These are phyloP conservation scores for Tinea semifulvella DNA, from an alignment of 2,888 invertebrate genomes.

Conservation along the genomic window DNA sequence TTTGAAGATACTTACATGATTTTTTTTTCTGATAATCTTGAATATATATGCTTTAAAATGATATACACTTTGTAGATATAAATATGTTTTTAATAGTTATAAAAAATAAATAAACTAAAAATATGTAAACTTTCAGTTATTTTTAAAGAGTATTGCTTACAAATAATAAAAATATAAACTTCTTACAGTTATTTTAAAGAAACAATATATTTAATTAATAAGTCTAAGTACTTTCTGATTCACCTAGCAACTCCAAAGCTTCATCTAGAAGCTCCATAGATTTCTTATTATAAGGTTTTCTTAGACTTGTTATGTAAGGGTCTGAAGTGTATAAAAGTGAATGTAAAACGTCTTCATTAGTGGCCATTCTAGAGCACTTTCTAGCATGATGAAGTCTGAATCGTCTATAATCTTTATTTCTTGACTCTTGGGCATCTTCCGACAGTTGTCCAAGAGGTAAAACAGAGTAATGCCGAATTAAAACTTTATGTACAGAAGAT, in stretches of 20 bases:
- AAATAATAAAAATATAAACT: too few relatives aligned
- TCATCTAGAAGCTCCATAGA: conserved; percentile 16
- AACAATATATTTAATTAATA: too few relatives aligned
- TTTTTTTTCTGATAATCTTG: too few relatives aligned
- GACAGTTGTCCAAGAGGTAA: conserved; percentile 13
- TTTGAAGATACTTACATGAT: too few relatives aligned
- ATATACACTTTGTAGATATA: too few relatives aligned
- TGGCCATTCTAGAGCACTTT: conserved; percentile 12
- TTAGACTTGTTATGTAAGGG: conserved; percentile 17
- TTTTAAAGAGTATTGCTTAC: too few relatives aligned
- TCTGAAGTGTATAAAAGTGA: conserved; percentile 15
- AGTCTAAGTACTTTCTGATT: too few relatives aligned
- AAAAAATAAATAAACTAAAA: too few relatives aligned
- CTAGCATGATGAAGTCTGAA: conserved; percentile 15
- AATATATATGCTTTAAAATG: too few relatives aligned
- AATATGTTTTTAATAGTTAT: too few relatives aligned
- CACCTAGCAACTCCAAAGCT: conserved; percentile 9
- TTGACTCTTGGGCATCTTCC: conserved; percentile 18
- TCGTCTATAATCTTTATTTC: conserved; percentile 18
- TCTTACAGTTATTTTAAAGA: too few relatives aligned
- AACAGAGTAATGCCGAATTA: conserved; percentile 8
- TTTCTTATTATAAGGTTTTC: conserved; percentile 17
- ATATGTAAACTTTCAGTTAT: too few relatives aligned
- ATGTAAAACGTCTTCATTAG: conserved; percentile 13
- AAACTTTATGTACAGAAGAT: conserved; percentile 13